Evolutionary conservation across 2,113 vertebrate species (phyloP).

Genomic region (Sakesphorus luctuosus): DNA sequence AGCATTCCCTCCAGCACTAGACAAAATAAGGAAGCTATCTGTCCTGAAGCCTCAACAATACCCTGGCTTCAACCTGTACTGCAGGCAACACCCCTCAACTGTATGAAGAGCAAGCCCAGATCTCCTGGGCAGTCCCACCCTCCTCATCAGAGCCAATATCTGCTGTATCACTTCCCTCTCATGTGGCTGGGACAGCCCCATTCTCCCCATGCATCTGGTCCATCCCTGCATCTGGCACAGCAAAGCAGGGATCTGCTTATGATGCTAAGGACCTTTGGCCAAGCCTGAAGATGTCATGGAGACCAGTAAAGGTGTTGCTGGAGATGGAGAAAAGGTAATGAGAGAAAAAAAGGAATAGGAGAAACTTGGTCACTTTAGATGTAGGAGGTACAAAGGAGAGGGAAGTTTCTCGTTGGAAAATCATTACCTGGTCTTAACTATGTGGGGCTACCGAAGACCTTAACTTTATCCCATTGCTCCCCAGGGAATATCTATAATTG

Average conservation of each 20-base stretch:
- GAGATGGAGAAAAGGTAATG: not conserved
- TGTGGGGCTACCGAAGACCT: not conserved
- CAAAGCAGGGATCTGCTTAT: not conserved
- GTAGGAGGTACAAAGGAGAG: not conserved
- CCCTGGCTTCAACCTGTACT: not conserved
- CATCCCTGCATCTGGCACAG: not conserved
- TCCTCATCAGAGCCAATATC: not conserved
- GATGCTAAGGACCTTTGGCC: not conserved
- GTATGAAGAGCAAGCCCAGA: not conserved
- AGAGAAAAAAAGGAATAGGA: not conserved
- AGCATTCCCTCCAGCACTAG: not conserved
- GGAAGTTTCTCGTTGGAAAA: not conserved
- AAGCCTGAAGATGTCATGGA: not conserved
- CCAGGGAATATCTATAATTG: not conserved
- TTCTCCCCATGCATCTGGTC: not conserved
- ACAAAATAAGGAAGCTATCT: not conserved
- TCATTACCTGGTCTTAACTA: not conserved
- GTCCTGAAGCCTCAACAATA: not conserved
- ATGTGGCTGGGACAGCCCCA: fast-evolving
- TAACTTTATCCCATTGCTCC: not conserved
- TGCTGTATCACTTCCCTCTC: fast-evolving
- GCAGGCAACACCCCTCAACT: fast-evolving
- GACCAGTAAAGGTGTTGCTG: not conserved
- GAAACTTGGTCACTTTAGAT: not conserved
- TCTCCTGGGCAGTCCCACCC: not conserved